phyloP scores from a whole-genome alignment of 2,797 vertebrate species.

The Diceros bicornis region DNA sequence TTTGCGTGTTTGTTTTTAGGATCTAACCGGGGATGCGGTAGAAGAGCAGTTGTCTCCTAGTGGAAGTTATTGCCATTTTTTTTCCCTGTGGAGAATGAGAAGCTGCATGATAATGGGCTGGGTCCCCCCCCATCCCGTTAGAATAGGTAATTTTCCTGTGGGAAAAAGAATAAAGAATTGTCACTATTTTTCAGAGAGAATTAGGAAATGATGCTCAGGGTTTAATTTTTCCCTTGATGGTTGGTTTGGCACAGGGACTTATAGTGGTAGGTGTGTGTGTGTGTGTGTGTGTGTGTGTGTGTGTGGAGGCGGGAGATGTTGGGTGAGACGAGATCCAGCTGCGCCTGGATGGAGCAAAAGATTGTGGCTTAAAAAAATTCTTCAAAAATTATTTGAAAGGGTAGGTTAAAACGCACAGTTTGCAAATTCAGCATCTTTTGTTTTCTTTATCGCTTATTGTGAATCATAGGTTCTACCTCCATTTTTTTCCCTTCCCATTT shows the following conservation, averaged over 20 bases:
- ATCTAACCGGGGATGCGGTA: neutral
- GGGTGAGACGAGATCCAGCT: constrained; percentile 54
- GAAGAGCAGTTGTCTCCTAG: constrained; percentile 46
- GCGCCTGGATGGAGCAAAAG: constrained; percentile 21
- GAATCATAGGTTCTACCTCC: constrained; percentile 45
- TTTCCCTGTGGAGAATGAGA: neutral
- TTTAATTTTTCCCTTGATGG: constrained; percentile 33
- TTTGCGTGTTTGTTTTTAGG: neutral
- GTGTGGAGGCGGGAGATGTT: neutral
- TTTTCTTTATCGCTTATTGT: constrained; percentile 33
- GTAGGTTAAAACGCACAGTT: neutral
- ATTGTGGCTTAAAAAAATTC: neutral
- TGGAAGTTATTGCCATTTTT: constrained; percentile 74
- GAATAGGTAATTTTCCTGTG: constrained; percentile 12
- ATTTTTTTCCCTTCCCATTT: constrained; percentile 51
- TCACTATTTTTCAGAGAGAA: constrained; percentile 23
- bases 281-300: neutral
- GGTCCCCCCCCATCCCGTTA: neutral
- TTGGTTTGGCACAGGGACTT: constrained; percentile 31
- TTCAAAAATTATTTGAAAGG: constrained; percentile 52
- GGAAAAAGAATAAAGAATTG: neutral
- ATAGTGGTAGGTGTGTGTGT: neutral
- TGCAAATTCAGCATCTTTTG: constrained; percentile 42
- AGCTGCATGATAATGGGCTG: neutral
- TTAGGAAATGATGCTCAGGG: constrained; percentile 49